Evolutionary conservation across 2,888 invertebrate species (phyloP).

Genomic region (Dasypolia templi): DNA sequence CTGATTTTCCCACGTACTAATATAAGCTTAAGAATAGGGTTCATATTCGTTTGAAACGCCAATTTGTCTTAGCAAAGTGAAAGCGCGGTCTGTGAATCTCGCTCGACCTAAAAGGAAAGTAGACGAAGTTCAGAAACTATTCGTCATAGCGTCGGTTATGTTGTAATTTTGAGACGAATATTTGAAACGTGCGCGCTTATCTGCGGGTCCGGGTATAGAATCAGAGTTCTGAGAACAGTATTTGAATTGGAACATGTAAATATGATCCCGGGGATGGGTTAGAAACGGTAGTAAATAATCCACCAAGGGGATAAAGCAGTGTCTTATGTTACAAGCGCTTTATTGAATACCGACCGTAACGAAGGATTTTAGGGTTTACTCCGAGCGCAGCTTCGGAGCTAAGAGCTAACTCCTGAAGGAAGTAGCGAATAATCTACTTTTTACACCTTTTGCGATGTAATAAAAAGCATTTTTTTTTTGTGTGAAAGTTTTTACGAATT

Average conservation of each 20-base stretch:
- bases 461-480: neutral
- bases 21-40: neutral
- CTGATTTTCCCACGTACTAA: too few relatives aligned
- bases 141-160: neutral
- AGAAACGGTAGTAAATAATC: neutral
- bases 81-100: neutral
- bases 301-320: neutral
- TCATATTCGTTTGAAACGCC: neutral
- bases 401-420: too few relatives aligned
- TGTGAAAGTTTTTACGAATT: neutral
- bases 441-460: neutral
- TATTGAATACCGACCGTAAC: neutral
- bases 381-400: too few relatives aligned
- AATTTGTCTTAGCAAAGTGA: neutral
- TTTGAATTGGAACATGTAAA: neutral
- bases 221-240: neutral
- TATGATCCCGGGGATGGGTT: neutral
- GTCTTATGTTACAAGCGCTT: neutral
- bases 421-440: too few relatives aligned
- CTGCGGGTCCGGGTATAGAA: neutral
- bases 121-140: constrained; percentile 29
- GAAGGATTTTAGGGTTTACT: neutral
- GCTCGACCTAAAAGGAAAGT: neutral
- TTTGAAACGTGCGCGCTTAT: constrained; percentile 23
- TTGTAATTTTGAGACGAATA: constrained; percentile 30